Base-by-base conservation (phyloP, 2,888 invertebrate species). In the Agrenia bidenticulata region DNA sequence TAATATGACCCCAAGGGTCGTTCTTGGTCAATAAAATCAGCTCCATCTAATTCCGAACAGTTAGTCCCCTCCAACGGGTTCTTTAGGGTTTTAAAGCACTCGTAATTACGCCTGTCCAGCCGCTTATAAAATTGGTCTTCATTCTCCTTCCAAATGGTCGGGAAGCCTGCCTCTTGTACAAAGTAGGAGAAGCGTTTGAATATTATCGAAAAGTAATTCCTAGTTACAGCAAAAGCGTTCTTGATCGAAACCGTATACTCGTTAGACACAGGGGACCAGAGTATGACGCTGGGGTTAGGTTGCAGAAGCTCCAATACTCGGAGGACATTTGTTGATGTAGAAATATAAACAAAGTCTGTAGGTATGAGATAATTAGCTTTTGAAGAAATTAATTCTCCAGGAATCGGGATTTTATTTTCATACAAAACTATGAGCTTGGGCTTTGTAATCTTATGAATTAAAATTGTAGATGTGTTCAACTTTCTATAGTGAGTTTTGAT, bases 111-210 rank as follows among this genome's bases (percentile, higher is more conserved):
- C 45, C n/a, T 17, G 15, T 51, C 51, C 51, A 19, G 7, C 9
- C 21, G 13, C 7, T 4, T 2, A 15, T 51, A 51, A 2, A 13
- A 7, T 17, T 51, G 21, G 7, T 51, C 5, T 15, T 51, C 51
- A 7, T 51, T 19, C 15, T 21, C 21, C 7, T 55, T 23, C 55
- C 55, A 55, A 27, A 55, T 27, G 2, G 17, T 5, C 2, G 32
- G 55, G 15, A 55, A 37, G 2, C 55, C 55, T 23, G 55, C 55
- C n/a, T 55, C 55, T 17, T n/a, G n/a, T 5, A 55, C 2, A 4
- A 27, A 37, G 23, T 55, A 37, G 2, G 37, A 37, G 19, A 27
- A 55, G 2, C 32, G 26, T n/a, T 32, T 27, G 9, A 55, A 27
- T 17, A 55, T 23, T 9, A 32, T 2, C 2, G 55, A 55, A 32